Percentiles rank a stretch among this genome's conserved stretches.
phyloP scores from a whole-genome alignment of 2,113 vertebrate species.

The Rhipidura dahli region DNA sequence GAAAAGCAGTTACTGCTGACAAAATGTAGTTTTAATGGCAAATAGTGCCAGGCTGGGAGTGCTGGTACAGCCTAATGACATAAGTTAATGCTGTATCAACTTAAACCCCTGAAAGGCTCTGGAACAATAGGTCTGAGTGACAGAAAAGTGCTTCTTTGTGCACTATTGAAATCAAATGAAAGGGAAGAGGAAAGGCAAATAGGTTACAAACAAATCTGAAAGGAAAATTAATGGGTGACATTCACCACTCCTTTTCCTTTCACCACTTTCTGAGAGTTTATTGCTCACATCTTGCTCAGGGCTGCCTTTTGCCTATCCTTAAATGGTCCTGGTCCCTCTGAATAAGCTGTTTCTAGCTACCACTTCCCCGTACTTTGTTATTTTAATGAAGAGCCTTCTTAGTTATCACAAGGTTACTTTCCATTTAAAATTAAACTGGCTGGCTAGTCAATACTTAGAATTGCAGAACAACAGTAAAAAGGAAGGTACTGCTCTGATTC shows the following conservation, averaged over 20 bases:
- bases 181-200: neutral
- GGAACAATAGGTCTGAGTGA: neutral
- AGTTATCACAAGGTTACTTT: neutral
- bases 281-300: neutral
- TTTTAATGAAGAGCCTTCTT: neutral
- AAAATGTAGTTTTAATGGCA: neutral
- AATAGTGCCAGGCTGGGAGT: neutral
- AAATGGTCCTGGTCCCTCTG: neutral
- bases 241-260: neutral
- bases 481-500: neutral
- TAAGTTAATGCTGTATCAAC: neutral
- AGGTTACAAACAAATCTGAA: neutral
- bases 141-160: neutral
- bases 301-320: rapidly evolving
- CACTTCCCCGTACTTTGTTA: neutral
- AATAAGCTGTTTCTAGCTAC: neutral
- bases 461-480: neutral
- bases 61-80: neutral
- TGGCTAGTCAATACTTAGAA: neutral
- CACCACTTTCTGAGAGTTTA: neutral
- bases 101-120: neutral
- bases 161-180: neutral
- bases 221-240: neutral
- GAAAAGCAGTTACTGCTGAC: neutral
- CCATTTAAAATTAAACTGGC: neutral